A percentile compares a stretch with the other conserved stretches of the same genome.
phyloP scores from a whole-genome alignment of 2,113 vertebrate genomes.

The Delphinapterus leucas region DNA sequence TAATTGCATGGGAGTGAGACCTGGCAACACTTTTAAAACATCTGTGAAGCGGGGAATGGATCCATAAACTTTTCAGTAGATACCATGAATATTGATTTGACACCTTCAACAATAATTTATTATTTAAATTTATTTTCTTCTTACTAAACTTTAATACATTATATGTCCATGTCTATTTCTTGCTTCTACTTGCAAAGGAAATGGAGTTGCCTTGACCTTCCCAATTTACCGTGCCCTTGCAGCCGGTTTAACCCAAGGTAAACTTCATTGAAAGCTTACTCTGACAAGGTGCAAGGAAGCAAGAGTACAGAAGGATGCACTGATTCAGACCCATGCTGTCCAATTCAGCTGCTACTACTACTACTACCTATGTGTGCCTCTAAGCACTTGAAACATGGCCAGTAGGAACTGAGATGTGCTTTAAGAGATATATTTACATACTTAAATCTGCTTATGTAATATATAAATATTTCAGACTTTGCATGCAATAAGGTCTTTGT shows the following conservation, averaged over 20 bases:
- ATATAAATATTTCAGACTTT: not conserved
- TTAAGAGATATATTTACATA: not conserved
- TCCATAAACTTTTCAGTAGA: conserved; percentile 13
- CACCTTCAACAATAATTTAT: not conserved
- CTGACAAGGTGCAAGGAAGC: not conserved
- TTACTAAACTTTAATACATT: not conserved
- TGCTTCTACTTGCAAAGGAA: conserved; percentile 33
- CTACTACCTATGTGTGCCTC: not conserved
- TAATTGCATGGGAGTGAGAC: not conserved
- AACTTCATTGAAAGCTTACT: not conserved
- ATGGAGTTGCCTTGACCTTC: not conserved
- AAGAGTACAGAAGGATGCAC: not conserved
- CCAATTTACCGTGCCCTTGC: not conserved
- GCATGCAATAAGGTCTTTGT: not conserved
- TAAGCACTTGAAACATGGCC: not conserved
- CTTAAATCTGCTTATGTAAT: not conserved
- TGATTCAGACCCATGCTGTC: not conserved
- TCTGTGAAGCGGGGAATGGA: not conserved
- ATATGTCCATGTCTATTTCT: not conserved
- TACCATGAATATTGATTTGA: not conserved
- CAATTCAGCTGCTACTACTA: not conserved
- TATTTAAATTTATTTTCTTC: not conserved
- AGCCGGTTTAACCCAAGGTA: not conserved
- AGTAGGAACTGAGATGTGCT: not conserved
- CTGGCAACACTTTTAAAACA: conserved; percentile 7